Evolutionary conservation across 2,888 invertebrate genomes (phyloP).

Genomic region (Cremastobaeus sp.): DNA sequence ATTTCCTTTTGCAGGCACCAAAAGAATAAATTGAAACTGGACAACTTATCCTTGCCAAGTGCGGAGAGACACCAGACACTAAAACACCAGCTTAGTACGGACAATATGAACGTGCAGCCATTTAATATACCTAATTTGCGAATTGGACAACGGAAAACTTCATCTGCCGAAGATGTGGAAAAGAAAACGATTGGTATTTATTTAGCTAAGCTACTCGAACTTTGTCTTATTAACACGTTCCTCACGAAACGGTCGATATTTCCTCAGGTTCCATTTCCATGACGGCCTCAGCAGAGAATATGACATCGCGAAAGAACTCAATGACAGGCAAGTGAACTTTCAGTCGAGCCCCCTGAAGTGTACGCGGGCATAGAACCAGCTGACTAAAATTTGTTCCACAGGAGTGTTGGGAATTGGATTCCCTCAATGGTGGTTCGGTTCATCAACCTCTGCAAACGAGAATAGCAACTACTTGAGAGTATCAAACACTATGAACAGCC

Average conservation of each 20-base stretch:
- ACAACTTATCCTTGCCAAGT: slow-evolving; percentile 86
- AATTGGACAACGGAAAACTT: slow-evolving; percentile 92
- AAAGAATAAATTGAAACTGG: slow-evolving; percentile 91
- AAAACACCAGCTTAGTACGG: slow-evolving; percentile 90
- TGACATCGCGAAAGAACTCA: slow-evolving; percentile 79
- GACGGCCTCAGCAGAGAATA: slow-evolving; percentile 80
- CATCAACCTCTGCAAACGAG: slow-evolving; percentile 90
- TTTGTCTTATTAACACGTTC: not conserved
- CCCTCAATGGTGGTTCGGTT: slow-evolving; percentile 86
- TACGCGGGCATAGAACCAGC: too few species aligned
- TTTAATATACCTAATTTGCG: slow-evolving; percentile 93
- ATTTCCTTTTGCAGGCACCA: slow-evolving; percentile 81
- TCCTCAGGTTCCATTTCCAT: slow-evolving; percentile 73
- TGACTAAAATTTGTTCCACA: too few species aligned
- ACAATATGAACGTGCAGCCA: slow-evolving; percentile 90
- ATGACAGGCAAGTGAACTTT: slow-evolving; percentile 77
- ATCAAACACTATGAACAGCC: slow-evolving; percentile 87
- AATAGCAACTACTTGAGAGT: slow-evolving; percentile 90
- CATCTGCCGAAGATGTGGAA: slow-evolving; percentile 94
- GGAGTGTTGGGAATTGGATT: slow-evolving; percentile 83
- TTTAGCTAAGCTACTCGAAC: too few species aligned
- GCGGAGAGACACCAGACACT: slow-evolving; percentile 87
- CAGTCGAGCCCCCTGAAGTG: too few species aligned
- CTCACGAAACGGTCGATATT: too few species aligned
- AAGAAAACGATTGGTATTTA: slow-evolving; percentile 86